Conservation (phyloP, 2,888 invertebrate species). For the Xiphydria camelus region DNA sequence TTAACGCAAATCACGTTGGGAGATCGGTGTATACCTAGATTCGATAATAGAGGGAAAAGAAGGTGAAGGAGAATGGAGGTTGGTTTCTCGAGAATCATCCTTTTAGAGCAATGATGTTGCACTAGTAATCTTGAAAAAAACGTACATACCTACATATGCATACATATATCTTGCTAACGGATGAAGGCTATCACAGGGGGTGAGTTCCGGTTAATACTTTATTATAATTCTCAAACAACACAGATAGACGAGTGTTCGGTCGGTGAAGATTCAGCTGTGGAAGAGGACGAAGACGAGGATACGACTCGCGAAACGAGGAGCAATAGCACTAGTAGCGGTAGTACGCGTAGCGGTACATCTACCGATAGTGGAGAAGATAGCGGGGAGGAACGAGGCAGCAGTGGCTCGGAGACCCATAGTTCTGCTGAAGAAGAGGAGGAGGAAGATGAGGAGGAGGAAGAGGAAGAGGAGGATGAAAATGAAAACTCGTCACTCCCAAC, state of each 20-base stretch:
- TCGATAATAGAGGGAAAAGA: not conserved
- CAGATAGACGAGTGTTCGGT: slow-evolving; percentile 55
- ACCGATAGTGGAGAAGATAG: slow-evolving; percentile 52
- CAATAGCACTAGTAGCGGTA: slow-evolving; percentile 47
- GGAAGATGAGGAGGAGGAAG: slow-evolving; percentile 51
- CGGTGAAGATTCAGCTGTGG: slow-evolving; percentile 52
- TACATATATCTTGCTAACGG: too few relatives aligned
- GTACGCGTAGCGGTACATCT: slow-evolving; percentile 46
- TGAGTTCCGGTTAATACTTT: not conserved
- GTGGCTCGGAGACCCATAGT: slow-evolving; percentile 47
- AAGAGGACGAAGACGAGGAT: slow-evolving; percentile 55
- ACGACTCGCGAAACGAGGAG: slow-evolving; percentile 45
- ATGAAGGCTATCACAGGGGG: too few relatives aligned
- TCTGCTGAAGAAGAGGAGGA: slow-evolving; percentile 52
- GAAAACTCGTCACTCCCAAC: slow-evolving; percentile 42
- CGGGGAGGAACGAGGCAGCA: slow-evolving; percentile 47
- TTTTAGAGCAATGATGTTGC: too few relatives aligned
- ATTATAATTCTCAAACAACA: not conserved
- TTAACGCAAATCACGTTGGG: not conserved
- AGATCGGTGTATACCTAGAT: too few relatives aligned
- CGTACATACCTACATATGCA: too few relatives aligned
- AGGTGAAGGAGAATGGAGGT: not conserved
- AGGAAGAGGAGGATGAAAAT: slow-evolving; percentile 52
- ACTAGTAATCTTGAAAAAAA: too few relatives aligned
- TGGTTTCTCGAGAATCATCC: not conserved